Evolutionary conservation across 2,113 vertebrate genomes (phyloP).

Genomic region (Xyrauchen texanus): DNA sequence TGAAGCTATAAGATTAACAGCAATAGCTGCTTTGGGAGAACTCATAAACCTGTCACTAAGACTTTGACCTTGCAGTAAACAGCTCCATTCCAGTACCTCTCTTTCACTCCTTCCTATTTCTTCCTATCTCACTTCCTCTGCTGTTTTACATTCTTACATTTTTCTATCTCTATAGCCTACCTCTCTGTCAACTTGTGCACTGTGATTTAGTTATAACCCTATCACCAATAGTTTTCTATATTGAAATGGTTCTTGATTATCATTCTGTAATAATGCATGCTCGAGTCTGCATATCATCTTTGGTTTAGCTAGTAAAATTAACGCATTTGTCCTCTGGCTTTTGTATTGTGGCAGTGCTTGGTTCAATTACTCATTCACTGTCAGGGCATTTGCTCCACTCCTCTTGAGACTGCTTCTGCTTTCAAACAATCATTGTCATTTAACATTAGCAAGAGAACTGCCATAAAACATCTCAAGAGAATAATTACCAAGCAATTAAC

Average conservation of each 20-base stretch:
- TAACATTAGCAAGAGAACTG: constrained; percentile 56
- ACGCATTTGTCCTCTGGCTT: background rate
- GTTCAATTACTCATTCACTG: constrained; percentile 27
- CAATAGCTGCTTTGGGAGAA: constrained; percentile 70
- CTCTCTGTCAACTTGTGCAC: background rate
- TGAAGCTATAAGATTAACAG: constrained; percentile 64
- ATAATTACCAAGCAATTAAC: constrained; percentile 56
- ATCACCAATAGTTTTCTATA: no score
- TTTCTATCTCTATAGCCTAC: background rate
- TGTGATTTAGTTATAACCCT: background rate
- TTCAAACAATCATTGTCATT: constrained; percentile 51
- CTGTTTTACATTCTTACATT: background rate
- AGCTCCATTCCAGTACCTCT: constrained; percentile 67
- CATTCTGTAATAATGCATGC: background rate
- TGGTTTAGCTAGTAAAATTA: background rate
- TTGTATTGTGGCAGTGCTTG: constrained; percentile 14
- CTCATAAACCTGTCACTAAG: constrained; percentile 72
- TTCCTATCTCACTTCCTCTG: constrained; percentile 25
- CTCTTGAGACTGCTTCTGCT: constrained; percentile 41
- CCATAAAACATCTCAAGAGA: constrained; percentile 51
- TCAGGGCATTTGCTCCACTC: constrained; percentile 31
- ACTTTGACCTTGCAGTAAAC: constrained; percentile 80
- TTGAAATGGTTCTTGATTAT: background rate
- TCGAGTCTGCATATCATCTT: background rate
- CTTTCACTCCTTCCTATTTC: constrained; percentile 19